Base-by-base conservation (phyloP, 2,888 invertebrate species). In the Augochlorella aurata region DNA sequence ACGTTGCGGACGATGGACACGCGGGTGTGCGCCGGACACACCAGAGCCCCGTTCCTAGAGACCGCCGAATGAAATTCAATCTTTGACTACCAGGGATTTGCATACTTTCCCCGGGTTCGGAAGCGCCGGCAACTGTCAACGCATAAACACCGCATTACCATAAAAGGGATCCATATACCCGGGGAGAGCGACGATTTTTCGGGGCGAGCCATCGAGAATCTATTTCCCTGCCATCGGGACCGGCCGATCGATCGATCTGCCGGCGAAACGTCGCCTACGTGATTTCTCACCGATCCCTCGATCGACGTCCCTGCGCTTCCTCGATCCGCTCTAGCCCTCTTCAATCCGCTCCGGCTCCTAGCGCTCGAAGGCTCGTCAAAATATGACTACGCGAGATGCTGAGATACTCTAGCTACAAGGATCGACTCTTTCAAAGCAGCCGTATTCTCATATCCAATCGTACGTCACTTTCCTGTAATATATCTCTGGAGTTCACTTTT, bases 91-190 rank as follows among this genome's bases (percentile, higher is more conserved):
- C 67, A 61, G 66, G 81, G 78, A 93, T 93, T 93, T 92, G 92
- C 93, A 93, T 93, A 91, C 88, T 91, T 90, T 91, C 88, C 83
- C 87, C 79, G 14, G 75, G 82, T 86, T 90, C 91, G 91, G 91
- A 91, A 91, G 92, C 91, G 85, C 80, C 86, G 89, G 89, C 88
- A 89, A 92, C 92, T 93, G 92, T 93, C 92, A 92, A 92, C 93
- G 90, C 90, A 90, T 91, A 91, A 92, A 91, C 91, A 90, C 86
- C 82, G 74, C 82, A 93, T 93, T 92, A 91, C 89, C 92, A 93
- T 92, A 92, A 92, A 92, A 90, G 90, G 90, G 89, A 83, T 84
- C 79, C 86, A 75, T 82, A 87, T 87, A 63, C 78, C 82, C 75
- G 61, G 74, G 45, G 67, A 63, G 67, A 78, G 77, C 87, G 82